Percentiles rank a stretch among this genome's conserved stretches.
phyloP scores from a whole-genome alignment of 2,888 invertebrate genomes.

The Agrypnus murinus region DNA sequence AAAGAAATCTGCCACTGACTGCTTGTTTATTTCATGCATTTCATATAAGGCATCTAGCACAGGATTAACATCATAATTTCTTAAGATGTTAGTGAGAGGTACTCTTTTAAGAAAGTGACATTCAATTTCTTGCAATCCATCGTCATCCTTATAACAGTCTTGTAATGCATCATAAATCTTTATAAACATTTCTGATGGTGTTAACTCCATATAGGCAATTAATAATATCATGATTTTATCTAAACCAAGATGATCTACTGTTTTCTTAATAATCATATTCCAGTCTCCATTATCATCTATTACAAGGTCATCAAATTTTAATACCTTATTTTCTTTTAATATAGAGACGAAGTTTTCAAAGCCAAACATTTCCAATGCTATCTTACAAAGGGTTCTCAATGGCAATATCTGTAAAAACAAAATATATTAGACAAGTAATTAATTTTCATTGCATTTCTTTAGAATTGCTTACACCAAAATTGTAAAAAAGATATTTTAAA shows the following conservation, averaged over 20 bases:
- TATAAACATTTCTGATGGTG: neutral
- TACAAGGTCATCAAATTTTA: slow-evolving; percentile 9
- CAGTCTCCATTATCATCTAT: slow-evolving; percentile 16
- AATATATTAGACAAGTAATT: neutral
- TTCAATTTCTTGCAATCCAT: neutral
- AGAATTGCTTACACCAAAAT: too few species aligned
- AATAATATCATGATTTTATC: neutral
- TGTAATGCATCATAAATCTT: slow-evolving; percentile 12
- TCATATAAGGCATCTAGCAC: slow-evolving; percentile 20
- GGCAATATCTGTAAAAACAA: neutral
- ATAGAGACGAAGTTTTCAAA: neutral
- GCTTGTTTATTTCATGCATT: neutral
- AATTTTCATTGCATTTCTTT: too few species aligned
- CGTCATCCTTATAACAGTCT: neutral
- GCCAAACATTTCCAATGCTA: slow-evolving; percentile 5
- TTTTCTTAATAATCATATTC: neutral
- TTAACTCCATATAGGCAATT: neutral
- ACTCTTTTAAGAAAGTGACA: neutral
- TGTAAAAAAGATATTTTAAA: too few species aligned
- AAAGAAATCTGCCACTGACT: slow-evolving; percentile 25
- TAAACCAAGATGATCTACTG: neutral
- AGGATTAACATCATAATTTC: slow-evolving; percentile 10
- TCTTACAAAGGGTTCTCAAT: neutral
- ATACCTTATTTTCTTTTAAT: slow-evolving; percentile 15
- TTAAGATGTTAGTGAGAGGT: neutral